Conservation (phyloP, 1,140 invertebrate species). For the Anthonomus grandis region DNA sequence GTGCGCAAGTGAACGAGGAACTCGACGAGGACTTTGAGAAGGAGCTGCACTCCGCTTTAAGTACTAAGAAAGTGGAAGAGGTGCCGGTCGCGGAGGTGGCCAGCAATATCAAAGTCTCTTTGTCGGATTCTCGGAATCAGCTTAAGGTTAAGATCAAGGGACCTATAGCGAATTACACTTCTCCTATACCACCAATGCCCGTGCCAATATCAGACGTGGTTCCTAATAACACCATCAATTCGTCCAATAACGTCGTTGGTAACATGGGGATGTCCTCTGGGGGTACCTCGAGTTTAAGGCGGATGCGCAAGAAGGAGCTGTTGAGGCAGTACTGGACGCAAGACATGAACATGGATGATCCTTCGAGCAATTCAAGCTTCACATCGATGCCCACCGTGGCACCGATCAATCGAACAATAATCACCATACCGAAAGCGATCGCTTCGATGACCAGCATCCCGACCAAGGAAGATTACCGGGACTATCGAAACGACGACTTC, state of each 20-base stretch:
- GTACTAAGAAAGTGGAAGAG: constrained; percentile 52
- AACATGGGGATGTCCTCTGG: constrained; percentile 31
- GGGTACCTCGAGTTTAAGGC: constrained; percentile 66
- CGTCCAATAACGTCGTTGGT: constrained; percentile 20
- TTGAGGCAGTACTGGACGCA: constrained; percentile 81
- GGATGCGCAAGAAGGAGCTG: constrained; percentile 88
- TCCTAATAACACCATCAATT: constrained; percentile 15
- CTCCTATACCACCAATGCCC: constrained; percentile 54
- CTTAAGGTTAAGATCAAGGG: constrained; percentile 89
- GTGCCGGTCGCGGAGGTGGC: constrained; percentile 51
- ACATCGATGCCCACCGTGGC: constrained; percentile 54
- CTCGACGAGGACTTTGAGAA: constrained; percentile 78
- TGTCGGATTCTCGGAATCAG: constrained; percentile 75
- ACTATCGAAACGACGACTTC: constrained; percentile 55
- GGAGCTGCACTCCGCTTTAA: constrained; percentile 63
- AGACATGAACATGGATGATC: constrained; percentile 79
- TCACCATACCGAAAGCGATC: constrained; percentile 82
- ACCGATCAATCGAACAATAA: constrained; percentile 67
- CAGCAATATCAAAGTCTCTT: constrained; percentile 61
- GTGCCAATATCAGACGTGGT: constrained; percentile 47
- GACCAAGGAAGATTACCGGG: constrained; percentile 76
- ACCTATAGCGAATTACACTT: constrained; percentile 74
- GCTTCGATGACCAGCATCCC: constrained; percentile 82
- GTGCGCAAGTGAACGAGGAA: constrained; percentile 62
- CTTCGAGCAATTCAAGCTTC: constrained; percentile 47